phyloP scores from a whole-genome alignment of 2,113 vertebrate species.

The Spea multiplicata region DNA sequence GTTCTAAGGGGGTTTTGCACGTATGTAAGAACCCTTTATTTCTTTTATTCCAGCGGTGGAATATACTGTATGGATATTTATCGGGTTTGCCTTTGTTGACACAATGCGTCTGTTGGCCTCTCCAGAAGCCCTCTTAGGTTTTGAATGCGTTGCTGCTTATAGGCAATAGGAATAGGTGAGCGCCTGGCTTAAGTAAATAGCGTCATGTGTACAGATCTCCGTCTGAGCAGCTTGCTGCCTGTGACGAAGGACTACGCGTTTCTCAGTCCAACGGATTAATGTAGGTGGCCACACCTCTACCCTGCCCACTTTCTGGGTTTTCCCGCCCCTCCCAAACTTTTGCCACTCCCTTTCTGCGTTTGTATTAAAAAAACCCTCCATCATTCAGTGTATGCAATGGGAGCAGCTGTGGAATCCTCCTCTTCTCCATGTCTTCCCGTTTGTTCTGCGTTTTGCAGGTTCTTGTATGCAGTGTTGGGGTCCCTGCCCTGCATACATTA shows the following conservation, averaged over 20 bases:
- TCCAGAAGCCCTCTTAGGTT: neutral
- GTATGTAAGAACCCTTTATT: neutral
- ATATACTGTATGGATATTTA: conserved; percentile 6
- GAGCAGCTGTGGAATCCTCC: no score
- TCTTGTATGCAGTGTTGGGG: no score
- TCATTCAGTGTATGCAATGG: no score
- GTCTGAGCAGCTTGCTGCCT: neutral
- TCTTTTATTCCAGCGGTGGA: neutral
- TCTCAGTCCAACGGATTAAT: neutral
- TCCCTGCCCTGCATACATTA: no score
- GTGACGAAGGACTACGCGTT: neutral
- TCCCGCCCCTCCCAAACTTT: neutral
- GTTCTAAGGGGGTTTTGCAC: neutral
- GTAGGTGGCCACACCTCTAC: neutral
- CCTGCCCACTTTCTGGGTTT: neutral
- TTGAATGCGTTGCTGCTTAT: neutral
- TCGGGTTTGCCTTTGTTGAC: neutral
- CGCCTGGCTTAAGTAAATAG: neutral
- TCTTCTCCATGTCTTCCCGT: no score
- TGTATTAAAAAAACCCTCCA: no score
- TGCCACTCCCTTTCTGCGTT: neutral
- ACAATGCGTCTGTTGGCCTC: neutral
- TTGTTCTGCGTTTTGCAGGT: no score
- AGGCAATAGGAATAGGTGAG: neutral
- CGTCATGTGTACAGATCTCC: neutral